Evolutionary conservation across 2,797 vertebrate genomes (phyloP).

Genomic region (Garrulus glandarius): DNA sequence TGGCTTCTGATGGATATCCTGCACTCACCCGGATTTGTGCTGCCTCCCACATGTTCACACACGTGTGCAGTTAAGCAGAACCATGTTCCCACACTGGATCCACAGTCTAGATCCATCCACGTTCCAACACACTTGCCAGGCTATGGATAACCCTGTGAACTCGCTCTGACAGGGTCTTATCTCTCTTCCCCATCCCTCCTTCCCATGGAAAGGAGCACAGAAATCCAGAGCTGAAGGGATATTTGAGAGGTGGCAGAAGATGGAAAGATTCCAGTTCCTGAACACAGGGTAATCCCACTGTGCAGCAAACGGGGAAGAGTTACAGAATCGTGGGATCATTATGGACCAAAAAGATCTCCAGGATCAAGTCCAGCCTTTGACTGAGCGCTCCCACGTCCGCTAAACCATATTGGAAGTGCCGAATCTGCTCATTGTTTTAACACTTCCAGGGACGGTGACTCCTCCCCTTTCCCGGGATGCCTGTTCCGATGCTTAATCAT

Average conservation of each 20-base stretch:
- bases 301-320: not conserved
- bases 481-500: too few relatives aligned
- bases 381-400: too few relatives aligned
- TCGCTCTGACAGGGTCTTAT: rapidly evolving
- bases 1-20: not conserved
- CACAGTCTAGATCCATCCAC: rapidly evolving
- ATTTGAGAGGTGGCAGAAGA: not conserved
- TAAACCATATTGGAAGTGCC: not conserved
- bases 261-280: not conserved
- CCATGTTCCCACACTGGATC: rapidly evolving
- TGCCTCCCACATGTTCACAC: not conserved
- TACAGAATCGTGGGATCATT: too few relatives aligned
- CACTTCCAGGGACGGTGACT: not conserved
- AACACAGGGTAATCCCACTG: rapidly evolving
- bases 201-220: rapidly evolving
- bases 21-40: not conserved
- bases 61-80: not conserved
- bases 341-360: too few relatives aligned
- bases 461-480: not conserved
- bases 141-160: not conserved
- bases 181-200: not conserved
- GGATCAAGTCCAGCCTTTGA: not conserved
- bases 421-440: not conserved
- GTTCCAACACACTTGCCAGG: not conserved
- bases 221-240: not conserved